These are phyloP conservation scores for Magallana ariakensis DNA, from an alignment of 1,140 invertebrate species.

Conservation along the genomic window DNA sequence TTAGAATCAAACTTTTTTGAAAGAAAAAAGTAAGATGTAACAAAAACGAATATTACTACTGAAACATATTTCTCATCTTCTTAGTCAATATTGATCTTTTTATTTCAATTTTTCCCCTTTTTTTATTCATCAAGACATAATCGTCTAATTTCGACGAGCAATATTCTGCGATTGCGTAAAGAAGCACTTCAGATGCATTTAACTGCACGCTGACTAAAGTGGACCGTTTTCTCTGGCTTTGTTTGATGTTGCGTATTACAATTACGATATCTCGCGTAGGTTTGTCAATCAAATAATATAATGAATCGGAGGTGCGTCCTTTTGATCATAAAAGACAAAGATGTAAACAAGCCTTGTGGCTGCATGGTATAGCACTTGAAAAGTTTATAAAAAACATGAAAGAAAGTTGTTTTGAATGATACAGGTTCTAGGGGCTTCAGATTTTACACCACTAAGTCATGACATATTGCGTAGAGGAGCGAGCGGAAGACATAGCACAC, in stretches of 20 bases:
- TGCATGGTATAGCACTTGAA: background rate
- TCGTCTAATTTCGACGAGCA: too few relatives aligned
- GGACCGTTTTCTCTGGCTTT: background rate
- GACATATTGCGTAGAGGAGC: background rate
- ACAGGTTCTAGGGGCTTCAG: background rate
- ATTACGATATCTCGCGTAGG: background rate
- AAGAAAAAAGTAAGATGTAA: too few relatives aligned
- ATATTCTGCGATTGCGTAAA: background rate
- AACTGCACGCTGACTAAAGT: background rate
- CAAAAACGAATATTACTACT: too few relatives aligned
- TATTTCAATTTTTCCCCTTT: too few relatives aligned
- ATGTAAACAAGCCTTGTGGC: background rate
- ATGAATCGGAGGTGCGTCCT: background rate
- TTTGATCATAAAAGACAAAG: background rate
- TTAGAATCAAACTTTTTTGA: too few relatives aligned
- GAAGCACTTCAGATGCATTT: background rate
- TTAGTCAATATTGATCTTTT: too few relatives aligned
- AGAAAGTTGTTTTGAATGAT: background rate
- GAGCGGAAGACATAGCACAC: background rate
- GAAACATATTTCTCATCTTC: too few relatives aligned
- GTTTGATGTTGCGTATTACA: background rate
- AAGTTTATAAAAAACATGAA: background rate
- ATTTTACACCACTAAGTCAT: background rate
- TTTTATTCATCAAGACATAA: too few relatives aligned
- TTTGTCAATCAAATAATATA: constrained; percentile 18